Conservation (phyloP, 2,888 invertebrate species). For the Parnassius apollo region DNA sequence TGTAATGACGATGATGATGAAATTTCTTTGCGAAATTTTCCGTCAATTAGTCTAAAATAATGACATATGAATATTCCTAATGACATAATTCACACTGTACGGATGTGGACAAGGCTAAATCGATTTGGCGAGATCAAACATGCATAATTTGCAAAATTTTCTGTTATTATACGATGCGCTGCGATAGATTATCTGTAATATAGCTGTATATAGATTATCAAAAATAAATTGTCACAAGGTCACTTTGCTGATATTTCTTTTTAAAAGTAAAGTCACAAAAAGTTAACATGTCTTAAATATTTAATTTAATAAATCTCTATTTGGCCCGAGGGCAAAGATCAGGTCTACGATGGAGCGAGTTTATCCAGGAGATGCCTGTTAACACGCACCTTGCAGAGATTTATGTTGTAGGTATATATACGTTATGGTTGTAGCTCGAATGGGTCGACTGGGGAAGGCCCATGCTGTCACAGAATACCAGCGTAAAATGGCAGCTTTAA, state of each 20-base stretch:
- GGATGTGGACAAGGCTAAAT: conserved; percentile 18
- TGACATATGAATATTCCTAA: conserved; percentile 17
- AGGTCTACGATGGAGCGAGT: too few relatives aligned
- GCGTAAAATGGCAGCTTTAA: too few relatives aligned
- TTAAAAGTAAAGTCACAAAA: neutral
- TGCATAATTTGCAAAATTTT: conserved; percentile 5
- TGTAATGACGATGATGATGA: neutral
- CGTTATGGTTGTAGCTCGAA: too few relatives aligned
- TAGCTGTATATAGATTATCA: neutral
- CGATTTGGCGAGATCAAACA: conserved; percentile 9
- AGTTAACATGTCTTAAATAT: too few relatives aligned
- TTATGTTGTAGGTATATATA: too few relatives aligned
- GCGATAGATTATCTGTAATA: too few relatives aligned
- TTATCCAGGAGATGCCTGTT: too few relatives aligned
- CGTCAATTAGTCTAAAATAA: conserved; percentile 15
- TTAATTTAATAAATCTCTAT: too few relatives aligned
- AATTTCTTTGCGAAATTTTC: conserved; percentile 1
- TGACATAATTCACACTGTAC: conserved; percentile 2
- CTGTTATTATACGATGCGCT: neutral
- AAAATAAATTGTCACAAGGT: neutral
- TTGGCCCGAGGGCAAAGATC: too few relatives aligned
- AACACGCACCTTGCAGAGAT: too few relatives aligned
- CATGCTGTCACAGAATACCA: too few relatives aligned
- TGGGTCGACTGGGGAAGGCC: too few relatives aligned
- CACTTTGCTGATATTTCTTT: neutral